Evolutionary conservation across 2,797 vertebrate genomes (phyloP).

Genomic region (Acanthis flammea): DNA sequence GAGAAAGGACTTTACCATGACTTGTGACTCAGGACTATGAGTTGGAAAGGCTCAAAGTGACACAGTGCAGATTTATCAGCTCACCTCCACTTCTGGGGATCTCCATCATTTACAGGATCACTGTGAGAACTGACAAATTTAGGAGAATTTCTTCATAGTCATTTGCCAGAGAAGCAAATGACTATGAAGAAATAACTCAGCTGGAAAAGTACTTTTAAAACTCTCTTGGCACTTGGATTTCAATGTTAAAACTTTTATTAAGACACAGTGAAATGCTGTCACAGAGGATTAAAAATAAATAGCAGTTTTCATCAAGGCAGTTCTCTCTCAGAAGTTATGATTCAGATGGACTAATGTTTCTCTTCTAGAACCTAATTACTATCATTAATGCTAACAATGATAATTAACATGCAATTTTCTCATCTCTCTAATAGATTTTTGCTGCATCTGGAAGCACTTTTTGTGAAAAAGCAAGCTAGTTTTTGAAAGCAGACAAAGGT

Average conservation of each 20-base stretch:
- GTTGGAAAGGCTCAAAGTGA: neutral
- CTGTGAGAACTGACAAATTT: neutral
- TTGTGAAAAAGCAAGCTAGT: neutral
- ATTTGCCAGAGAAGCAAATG: neutral
- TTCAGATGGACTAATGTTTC: neutral
- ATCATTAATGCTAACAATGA: neutral
- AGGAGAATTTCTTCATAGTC: too few species aligned
- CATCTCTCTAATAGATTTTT: neutral
- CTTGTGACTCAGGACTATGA: neutral
- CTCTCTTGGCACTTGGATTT: neutral
- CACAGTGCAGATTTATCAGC: neutral
- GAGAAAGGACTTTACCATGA: neutral
- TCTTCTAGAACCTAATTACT: neutral
- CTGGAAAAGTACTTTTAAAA: neutral
- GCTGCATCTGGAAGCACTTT: neutral
- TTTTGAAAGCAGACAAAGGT: neutral
- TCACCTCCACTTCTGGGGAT: neutral
- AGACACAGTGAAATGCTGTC: neutral
- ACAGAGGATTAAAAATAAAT: conserved; percentile 11
- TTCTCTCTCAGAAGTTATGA: neutral
- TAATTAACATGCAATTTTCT: neutral
- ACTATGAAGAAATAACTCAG: neutral
- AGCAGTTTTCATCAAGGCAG: neutral
- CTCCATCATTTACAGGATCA: neutral
- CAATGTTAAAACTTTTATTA: neutral